These are phyloP conservation scores for Calephelis perditalis DNA, from an alignment of 2,888 invertebrate genomes.

Conservation along the genomic window DNA sequence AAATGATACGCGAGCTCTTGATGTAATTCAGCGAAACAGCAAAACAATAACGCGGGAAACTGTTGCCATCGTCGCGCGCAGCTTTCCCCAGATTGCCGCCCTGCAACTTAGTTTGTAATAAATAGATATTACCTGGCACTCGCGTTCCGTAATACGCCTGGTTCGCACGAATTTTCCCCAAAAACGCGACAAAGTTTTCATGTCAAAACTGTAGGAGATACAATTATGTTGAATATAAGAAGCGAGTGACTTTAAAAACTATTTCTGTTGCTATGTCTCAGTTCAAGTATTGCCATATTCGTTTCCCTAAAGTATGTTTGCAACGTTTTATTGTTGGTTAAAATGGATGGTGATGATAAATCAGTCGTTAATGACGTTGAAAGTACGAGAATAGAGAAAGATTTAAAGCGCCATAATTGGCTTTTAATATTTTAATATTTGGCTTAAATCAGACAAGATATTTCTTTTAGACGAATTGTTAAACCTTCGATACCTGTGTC, in stretches of 20 bases:
- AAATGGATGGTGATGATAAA: not conserved
- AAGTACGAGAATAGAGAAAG: not conserved
- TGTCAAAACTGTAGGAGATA: too few species aligned
- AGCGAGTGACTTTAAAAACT: not conserved
- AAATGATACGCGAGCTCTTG: not conserved
- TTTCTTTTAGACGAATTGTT: not conserved
- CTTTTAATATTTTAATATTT: too few species aligned
- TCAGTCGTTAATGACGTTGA: not conserved
- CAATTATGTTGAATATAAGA: not conserved
- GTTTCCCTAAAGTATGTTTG: too few species aligned
- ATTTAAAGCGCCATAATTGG: slow-evolving; percentile 6
- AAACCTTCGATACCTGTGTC: not conserved
- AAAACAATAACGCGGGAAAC: slow-evolving; percentile 7
- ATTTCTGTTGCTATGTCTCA: not conserved
- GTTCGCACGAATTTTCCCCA: not conserved
- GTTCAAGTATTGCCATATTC: not conserved
- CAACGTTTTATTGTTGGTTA: not conserved
- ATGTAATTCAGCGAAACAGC: not conserved
- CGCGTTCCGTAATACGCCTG: not conserved
- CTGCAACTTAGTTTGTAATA: slow-evolving; percentile 4
- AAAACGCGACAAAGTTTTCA: not conserved
- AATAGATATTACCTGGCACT: slow-evolving; percentile 2
- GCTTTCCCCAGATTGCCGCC: not conserved
- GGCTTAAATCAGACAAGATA: not conserved
- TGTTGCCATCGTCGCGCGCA: not conserved